Conservation (phyloP, 2,888 invertebrate genomes). For the Xylocampa areola region DNA sequence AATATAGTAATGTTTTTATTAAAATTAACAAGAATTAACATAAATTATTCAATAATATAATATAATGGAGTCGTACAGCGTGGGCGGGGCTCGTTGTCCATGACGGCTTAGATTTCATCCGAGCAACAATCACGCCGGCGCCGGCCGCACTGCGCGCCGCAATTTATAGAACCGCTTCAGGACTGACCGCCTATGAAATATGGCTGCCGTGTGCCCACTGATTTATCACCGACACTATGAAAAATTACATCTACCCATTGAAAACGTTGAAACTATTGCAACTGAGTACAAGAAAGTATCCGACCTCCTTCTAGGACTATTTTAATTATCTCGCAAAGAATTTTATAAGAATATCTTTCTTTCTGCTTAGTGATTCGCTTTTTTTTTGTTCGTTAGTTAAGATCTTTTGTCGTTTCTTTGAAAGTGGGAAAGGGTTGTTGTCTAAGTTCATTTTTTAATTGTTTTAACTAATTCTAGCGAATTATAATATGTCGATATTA, state of each 20-base stretch:
- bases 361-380: constrained; percentile 33
- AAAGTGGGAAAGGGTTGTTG: constrained; percentile 31
- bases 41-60: constrained; percentile 3
- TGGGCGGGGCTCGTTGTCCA: constrained; percentile 29
- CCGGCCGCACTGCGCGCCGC: constrained; percentile 47
- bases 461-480: constrained; percentile 2
- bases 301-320: constrained; percentile 37
- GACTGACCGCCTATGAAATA: constrained; percentile 69
- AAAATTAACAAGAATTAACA: too few relatives aligned
- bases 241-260: constrained; percentile 61
- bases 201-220: constrained; percentile 58
- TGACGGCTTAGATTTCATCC: constrained; percentile 45
- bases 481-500: too few relatives aligned
- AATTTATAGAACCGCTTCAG: constrained; percentile 69
- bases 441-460: constrained; percentile 32
- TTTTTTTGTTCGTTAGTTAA: constrained; percentile 42
- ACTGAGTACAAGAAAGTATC: too few relatives aligned
- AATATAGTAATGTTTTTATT: too few relatives aligned
- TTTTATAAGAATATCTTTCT: constrained; percentile 47
- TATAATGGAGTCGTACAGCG: background rate
- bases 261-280: constrained; percentile 46
- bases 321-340: constrained; percentile 55
- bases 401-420: constrained; percentile 44
- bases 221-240: constrained; percentile 69
- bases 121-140: constrained; percentile 39